phyloP scores from a whole-genome alignment of 2,797 vertebrate genomes.

The Gymnothorax reevesii region DNA sequence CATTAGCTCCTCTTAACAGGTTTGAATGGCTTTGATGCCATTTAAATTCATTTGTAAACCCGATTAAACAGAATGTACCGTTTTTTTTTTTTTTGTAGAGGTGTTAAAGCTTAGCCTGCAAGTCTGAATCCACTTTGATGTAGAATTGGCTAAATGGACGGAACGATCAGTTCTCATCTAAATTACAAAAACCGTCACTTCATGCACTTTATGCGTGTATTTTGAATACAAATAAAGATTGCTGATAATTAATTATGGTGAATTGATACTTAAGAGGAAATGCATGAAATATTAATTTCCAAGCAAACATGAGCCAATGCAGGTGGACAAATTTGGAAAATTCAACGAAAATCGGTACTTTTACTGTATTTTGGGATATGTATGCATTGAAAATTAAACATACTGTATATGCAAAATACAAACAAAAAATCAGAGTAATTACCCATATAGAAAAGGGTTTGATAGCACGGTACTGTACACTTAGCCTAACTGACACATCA shows the following conservation, averaged over 20 bases:
- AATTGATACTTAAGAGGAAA: background rate
- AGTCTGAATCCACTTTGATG: background rate
- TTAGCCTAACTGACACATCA: background rate
- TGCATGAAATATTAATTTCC: background rate
- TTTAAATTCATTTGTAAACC: conserved; percentile 31
- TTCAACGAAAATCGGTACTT: background rate
- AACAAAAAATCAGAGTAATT: background rate
- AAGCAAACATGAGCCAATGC: background rate
- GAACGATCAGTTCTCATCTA: background rate
- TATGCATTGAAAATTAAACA: background rate
- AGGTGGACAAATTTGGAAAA: background rate
- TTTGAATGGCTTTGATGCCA: background rate
- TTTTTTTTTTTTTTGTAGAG: background rate
- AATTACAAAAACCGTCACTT: background rate
- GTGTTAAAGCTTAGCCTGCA: background rate
- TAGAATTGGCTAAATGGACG: background rate
- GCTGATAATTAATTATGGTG: background rate
- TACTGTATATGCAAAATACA: background rate
- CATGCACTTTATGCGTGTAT: conserved; percentile 2
- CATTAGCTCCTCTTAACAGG: conserved; percentile 30
- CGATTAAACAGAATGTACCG: conserved; percentile 5
- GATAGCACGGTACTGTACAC: background rate
- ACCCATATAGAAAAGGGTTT: background rate
- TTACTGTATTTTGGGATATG: background rate
- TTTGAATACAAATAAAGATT: background rate